Evolutionary conservation across 2,888 invertebrate genomes (phyloP).

Genomic region (Zaprionus lineosus): DNA sequence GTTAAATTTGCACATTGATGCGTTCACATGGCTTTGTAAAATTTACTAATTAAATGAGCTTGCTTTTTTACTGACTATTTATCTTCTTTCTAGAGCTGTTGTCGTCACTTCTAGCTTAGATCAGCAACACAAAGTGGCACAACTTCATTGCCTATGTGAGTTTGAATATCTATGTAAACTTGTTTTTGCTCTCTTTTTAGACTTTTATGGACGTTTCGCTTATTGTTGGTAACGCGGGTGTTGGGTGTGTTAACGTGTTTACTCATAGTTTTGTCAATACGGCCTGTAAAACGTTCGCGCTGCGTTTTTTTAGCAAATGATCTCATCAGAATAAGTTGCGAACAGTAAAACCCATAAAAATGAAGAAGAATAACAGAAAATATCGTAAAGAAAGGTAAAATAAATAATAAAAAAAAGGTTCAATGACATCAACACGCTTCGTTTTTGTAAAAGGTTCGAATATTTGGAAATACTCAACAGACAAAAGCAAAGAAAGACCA

Average conservation of each 20-base stretch:
- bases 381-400: conserved; percentile 29
- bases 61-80: conserved; percentile 21
- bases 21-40: conserved; percentile 53
- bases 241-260: conserved; percentile 43
- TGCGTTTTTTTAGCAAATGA: conserved; percentile 60
- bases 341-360: conserved; percentile 27
- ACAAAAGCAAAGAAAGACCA: conserved; percentile 40
- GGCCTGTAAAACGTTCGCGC: conserved; percentile 25
- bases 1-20: conserved; percentile 34
- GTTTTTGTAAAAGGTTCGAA: conserved; percentile 24
- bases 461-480: conserved; percentile 40
- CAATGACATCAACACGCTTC: conserved; percentile 51
- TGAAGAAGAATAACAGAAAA: conserved; percentile 27
- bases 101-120: conserved; percentile 48
- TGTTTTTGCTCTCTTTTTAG: conserved; percentile 44
- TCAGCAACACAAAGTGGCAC: conserved; percentile 48
- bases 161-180: conserved; percentile 50
- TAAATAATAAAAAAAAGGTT: conserved; percentile 42
- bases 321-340: conserved; percentile 70
- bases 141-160: conserved; percentile 34
- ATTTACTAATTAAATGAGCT: conserved; percentile 67
- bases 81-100: too few relatives aligned
- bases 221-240: conserved; percentile 37
- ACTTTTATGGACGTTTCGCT: conserved; percentile 45
- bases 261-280: conserved; percentile 68